Evolutionary conservation across 2,797 vertebrate species (phyloP).

Genomic region (Liasis olivaceus): DNA sequence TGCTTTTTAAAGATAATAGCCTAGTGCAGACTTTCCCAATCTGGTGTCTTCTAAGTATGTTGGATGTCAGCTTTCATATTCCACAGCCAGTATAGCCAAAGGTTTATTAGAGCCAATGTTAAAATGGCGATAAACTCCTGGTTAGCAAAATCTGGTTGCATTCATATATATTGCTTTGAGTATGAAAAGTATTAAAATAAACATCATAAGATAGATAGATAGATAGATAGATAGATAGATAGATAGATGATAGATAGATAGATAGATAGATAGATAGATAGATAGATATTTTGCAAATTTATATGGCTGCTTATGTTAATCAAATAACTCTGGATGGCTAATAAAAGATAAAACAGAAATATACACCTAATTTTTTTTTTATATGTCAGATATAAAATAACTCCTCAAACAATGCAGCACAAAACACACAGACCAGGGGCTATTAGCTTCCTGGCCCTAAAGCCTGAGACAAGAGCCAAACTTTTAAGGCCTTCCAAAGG

Average conservation of each 20-base stretch:
- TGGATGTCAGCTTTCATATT: not conserved
- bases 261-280: not conserved
- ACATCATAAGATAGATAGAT: not conserved
- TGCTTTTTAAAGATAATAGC: conserved; percentile 72
- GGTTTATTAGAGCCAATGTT: not conserved
- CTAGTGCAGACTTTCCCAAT: not conserved
- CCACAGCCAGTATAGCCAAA: not conserved
- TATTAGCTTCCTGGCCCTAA: no score
- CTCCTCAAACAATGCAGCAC: no score
- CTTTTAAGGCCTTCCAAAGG: no score
- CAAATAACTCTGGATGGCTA: not conserved
- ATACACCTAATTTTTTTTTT: no score
- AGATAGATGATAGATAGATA: not conserved
- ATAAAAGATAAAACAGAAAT: no score
- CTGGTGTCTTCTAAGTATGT: not conserved
- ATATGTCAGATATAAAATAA: no score
- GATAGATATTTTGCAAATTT: not conserved
- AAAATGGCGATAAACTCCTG: not conserved
- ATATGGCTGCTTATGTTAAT: not conserved
- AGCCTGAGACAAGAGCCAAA: no score
- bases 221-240: not conserved
- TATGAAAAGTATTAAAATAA: not conserved
- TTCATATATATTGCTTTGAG: not conserved
- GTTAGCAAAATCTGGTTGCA: not conserved
- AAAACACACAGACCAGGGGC: no score